phyloP scores from a whole-genome alignment of 1,140 invertebrate species.

The Odontomachus brunneus region DNA sequence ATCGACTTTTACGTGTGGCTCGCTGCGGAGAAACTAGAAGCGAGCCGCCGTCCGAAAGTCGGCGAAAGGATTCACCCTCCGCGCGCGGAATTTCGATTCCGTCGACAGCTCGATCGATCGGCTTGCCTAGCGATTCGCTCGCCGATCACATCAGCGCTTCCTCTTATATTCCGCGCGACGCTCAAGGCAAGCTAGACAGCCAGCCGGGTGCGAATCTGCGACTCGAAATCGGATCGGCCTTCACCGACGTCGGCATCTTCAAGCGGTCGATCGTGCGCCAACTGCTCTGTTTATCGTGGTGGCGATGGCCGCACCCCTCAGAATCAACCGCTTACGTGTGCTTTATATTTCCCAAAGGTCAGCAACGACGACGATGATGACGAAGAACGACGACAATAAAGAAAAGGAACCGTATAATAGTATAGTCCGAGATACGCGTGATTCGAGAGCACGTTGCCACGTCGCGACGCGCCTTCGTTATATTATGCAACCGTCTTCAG shows the following conservation, averaged over 20 bases:
- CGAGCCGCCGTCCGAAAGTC: conserved; percentile 7
- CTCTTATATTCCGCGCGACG: background rate
- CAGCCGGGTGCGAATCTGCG: background rate
- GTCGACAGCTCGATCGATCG: background rate
- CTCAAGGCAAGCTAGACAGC: background rate
- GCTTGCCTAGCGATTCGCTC: background rate
- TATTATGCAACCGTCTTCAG: conserved; percentile 62
- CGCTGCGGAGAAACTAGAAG: background rate
- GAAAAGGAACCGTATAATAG: background rate
- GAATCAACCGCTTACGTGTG: background rate
- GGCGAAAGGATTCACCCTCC: conserved; percentile 23
- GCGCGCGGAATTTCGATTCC: background rate
- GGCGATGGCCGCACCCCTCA: conserved; percentile 17
- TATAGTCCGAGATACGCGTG: conserved; percentile 47
- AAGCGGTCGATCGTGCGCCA: too few relatives aligned
- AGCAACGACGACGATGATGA: conserved; percentile 36
- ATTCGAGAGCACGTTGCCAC: conserved; percentile 28
- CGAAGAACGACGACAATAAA: background rate
- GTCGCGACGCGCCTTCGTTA: conserved; percentile 63
- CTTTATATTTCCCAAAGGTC: conserved; percentile 67
- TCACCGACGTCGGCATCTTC: background rate
- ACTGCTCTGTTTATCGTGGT: background rate
- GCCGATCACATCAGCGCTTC: background rate
- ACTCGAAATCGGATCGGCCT: background rate
- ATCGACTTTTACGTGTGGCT: background rate